Percentiles rank a stretch among this genome's conserved stretches.
Conservation (phyloP, 2,888 invertebrate genomes). For the Esperia sulphurella region DNA sequence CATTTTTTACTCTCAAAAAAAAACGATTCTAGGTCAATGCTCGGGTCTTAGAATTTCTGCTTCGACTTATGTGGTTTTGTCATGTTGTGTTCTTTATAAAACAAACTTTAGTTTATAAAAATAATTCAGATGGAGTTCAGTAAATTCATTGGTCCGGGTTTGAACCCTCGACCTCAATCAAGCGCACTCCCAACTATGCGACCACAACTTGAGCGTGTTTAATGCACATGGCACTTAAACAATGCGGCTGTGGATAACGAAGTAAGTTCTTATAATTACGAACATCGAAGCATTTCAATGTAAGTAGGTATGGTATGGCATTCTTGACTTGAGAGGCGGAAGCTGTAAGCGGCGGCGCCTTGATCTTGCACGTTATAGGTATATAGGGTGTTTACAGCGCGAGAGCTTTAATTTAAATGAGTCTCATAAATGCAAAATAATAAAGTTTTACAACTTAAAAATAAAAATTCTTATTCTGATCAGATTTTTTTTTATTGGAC, state of each 20-base stretch:
- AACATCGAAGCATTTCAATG: slow-evolving; percentile 31
- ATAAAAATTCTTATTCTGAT: too few relatives aligned
- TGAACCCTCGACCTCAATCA: too few relatives aligned
- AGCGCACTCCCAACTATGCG: too few relatives aligned
- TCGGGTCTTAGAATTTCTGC: too few relatives aligned
- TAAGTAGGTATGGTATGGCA: slow-evolving; percentile 35
- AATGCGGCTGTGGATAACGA: slow-evolving; percentile 37
- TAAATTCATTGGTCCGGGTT: too few relatives aligned
- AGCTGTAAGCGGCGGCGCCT: slow-evolving; percentile 54
- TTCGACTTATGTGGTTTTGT: too few relatives aligned
- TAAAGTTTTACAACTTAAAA: too few relatives aligned
- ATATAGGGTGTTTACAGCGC: slow-evolving; percentile 7
- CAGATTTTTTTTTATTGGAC: too few relatives aligned
- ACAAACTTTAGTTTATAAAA: neutral
- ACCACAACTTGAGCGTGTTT: too few relatives aligned
- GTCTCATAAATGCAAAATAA: neutral
- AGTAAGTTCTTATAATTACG: slow-evolving; percentile 26
- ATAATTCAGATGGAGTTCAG: neutral
- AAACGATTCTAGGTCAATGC: too few relatives aligned
- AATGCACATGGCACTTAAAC: slow-evolving; percentile 23
- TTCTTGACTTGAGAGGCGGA: slow-evolving; percentile 59
- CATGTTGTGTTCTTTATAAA: too few relatives aligned
- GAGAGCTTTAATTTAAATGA: slow-evolving; percentile 2
- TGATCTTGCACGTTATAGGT: slow-evolving; percentile 52
- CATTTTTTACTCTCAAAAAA: too few relatives aligned